phyloP scores from a whole-genome alignment of 2,888 invertebrate species.

The Parnassius glacialis region DNA sequence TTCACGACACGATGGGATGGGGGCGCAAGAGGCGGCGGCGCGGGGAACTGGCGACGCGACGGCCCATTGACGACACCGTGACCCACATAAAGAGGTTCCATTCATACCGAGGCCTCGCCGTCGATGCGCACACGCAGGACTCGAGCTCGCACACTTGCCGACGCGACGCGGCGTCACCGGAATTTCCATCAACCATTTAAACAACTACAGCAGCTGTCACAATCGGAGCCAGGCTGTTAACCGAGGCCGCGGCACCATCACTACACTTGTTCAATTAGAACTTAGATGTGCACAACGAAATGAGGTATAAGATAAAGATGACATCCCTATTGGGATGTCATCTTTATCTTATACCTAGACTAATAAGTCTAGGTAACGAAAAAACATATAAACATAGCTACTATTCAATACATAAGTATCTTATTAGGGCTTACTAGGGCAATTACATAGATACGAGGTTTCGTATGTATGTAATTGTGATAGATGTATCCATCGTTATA shows the following conservation, averaged over 20 bases:
- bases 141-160: slow-evolving; percentile 53
- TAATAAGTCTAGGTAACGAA: not conserved
- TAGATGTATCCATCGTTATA: too few species aligned
- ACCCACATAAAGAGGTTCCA: slow-evolving; percentile 77
- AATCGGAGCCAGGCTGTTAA: slow-evolving; percentile 51
- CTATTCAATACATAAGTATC: too few species aligned
- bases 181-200: slow-evolving; percentile 71
- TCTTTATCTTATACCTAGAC: too few species aligned
- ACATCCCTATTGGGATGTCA: slow-evolving; percentile 10
- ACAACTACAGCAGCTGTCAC: slow-evolving; percentile 67
- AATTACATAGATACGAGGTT: too few species aligned
- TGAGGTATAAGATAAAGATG: too few species aligned
- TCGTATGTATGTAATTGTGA: too few species aligned
- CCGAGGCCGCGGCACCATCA: slow-evolving; percentile 65
- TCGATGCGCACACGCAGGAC: slow-evolving; percentile 58
- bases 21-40: slow-evolving; percentile 63
- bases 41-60: slow-evolving; percentile 69
- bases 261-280: slow-evolving; percentile 76
- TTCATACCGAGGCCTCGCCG: slow-evolving; percentile 74
- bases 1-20: slow-evolving; percentile 75
- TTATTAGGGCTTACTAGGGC: too few species aligned
- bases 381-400: not conserved
- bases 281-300: slow-evolving; percentile 49
- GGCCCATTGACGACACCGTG: slow-evolving; percentile 80
- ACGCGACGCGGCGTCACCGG: slow-evolving; percentile 60